Evolutionary conservation across 1,140 invertebrate genomes (phyloP), one percentile per base, ranked within the genome.

Genomic region (Andricus grossulariae): DNA sequence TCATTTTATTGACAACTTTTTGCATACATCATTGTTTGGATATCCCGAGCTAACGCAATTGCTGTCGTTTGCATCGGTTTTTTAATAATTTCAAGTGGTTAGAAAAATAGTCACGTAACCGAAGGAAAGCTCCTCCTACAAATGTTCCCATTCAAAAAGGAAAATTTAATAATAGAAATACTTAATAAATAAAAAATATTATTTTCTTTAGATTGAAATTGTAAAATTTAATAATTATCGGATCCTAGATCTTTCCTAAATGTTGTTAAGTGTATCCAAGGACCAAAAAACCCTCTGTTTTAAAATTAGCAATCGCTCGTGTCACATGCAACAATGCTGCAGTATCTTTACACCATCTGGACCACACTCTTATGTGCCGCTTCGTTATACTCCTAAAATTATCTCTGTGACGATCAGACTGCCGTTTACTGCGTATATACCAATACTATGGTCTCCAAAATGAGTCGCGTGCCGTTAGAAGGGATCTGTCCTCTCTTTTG

Each of bases 391-490:
- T 66, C 25, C 60, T 66, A 66, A 66, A 66, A 66, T 66, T 66
- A 66, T 66, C 60, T 45, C 60, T 66, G 60, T 45, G 60, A 66
- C 60, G 60, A 66, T 66, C 60, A 66, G 60, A 66, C 60, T 66
- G 32, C 25, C 25, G 60, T 66, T 66, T 66, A 66, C 60, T 66
- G 60, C 60, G 60, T 32, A 66, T 66, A 66, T 32, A 66, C 60
- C 60, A 16, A 66, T 66, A 66, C 60, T 66, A 45, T 66, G 25
- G 60, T 66, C 60, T n/a, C 60, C 21, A 50, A 74, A 45, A 51
- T 52, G 73, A 78, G 80, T 83, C 82, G 78, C 80, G 82, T 82
- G 79, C 76, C 82, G 39, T 72, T 50, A 25, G 55, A 60, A 16
- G 73, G 71, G 71, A 51, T 21, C 54, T 50, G 15, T 25, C 52